phyloP scores from a whole-genome alignment of 2,888 invertebrate genomes.

The Ypsolopha scabrella region DNA sequence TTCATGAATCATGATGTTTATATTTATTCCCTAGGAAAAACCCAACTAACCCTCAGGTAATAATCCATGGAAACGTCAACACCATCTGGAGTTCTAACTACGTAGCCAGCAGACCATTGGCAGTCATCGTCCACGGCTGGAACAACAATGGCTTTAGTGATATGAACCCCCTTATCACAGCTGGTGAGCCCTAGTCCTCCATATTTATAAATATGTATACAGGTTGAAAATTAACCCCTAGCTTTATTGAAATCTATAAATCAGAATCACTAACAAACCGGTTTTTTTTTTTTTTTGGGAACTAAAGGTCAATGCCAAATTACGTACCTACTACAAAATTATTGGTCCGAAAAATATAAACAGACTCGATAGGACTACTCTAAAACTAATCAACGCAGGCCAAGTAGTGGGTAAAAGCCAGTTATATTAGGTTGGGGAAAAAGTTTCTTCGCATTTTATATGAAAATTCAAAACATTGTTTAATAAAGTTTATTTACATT shows the following conservation, averaged over 20 bases:
- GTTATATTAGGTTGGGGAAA: no score
- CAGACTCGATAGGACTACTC: no score
- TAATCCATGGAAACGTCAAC: conserved; percentile 31
- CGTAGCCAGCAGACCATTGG: conserved; percentile 19
- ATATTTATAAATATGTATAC: not conserved
- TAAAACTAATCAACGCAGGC: no score
- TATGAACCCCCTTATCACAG: conserved; percentile 27
- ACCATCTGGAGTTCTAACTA: conserved; percentile 34
- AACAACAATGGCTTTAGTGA: conserved; percentile 30
- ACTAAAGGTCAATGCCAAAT: not conserved
- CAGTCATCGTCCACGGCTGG: conserved; percentile 48
- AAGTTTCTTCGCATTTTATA: no score
- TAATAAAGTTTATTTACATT: no score
- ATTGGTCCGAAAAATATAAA: no score
- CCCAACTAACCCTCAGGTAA: conserved; percentile 28
- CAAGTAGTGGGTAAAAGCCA: no score
- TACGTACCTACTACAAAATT: not conserved
- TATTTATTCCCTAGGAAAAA: conserved; percentile 23
- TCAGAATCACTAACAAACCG: not conserved
- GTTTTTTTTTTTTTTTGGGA: not conserved
- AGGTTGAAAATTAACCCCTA: not conserved
- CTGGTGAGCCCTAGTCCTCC: conserved; percentile 9
- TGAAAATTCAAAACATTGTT: no score
- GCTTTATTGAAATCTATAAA: not conserved
- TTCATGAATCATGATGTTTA: not conserved